These are phyloP conservation scores for Polia nebulosa DNA, from an alignment of 2,888 invertebrate species.

Conservation along the genomic window DNA sequence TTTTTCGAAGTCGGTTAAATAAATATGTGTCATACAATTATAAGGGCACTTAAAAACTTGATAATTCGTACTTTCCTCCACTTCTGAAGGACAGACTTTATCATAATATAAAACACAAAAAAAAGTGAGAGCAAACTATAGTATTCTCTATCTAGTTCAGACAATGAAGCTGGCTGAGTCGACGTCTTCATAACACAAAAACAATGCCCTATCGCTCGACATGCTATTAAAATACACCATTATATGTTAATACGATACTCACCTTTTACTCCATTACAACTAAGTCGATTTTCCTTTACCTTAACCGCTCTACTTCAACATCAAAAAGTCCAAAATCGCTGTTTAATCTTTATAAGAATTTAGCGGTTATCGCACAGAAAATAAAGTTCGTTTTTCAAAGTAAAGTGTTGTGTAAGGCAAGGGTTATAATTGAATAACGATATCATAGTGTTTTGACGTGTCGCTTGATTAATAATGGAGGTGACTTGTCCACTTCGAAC, in stretches of 20 bases:
- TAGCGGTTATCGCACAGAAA: fast-evolving
- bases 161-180: slow-evolving; percentile 82
- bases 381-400: slow-evolving; percentile 59
- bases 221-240: slow-evolving; percentile 79
- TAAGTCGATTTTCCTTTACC: slow-evolving; percentile 67
- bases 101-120: slow-evolving; percentile 70
- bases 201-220: slow-evolving; percentile 86
- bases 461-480: slow-evolving; percentile 90
- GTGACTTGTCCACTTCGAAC: slow-evolving; percentile 81
- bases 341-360: slow-evolving; percentile 22
- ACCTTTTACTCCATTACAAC: slow-evolving; percentile 34
- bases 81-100: slow-evolving; percentile 74
- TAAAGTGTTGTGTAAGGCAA: slow-evolving; percentile 71
- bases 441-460: slow-evolving; percentile 90
- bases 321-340: slow-evolving; percentile 64
- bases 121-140: slow-evolving; percentile 76
- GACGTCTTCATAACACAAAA: slow-evolving; percentile 89
- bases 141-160: slow-evolving; percentile 78
- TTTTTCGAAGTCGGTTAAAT: too few species aligned
- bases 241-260: slow-evolving; percentile 52
- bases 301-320: slow-evolving; percentile 42
- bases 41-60: slow-evolving; percentile 24
- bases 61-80: slow-evolving; percentile 37
- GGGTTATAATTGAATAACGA: slow-evolving; percentile 88
- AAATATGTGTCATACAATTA: background rate